phyloP scores from a whole-genome alignment of 2,888 invertebrate genomes.

The Leptinotarsa peninsularis region DNA sequence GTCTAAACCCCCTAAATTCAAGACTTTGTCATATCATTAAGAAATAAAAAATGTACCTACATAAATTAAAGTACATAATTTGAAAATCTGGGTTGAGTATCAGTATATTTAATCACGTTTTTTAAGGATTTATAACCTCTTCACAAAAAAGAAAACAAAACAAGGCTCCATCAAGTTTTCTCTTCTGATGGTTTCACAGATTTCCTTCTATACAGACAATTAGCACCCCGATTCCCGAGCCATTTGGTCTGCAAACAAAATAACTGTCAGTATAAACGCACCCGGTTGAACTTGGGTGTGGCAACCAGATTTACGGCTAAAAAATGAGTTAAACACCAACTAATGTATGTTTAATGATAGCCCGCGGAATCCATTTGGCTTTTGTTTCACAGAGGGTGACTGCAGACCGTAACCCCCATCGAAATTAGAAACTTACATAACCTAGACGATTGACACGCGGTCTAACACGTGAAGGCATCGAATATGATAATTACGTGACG shows the following conservation, averaged over 20 bases:
- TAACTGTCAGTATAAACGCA: constrained; percentile 35
- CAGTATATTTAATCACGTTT: too few species aligned
- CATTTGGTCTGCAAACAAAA: constrained; percentile 43
- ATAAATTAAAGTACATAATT: too few species aligned
- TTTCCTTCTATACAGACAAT: constrained; percentile 11
- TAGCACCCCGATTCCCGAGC: constrained; percentile 28
- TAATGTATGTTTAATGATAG: constrained; percentile 64
- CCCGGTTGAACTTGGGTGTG: constrained; percentile 52
- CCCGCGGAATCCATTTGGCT: constrained; percentile 57
- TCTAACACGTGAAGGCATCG: constrained; percentile 56
- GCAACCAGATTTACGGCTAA: constrained; percentile 56
- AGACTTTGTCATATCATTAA: too few species aligned
- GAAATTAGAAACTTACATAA: constrained; percentile 39
- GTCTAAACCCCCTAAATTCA: too few species aligned
- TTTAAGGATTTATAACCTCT: too few species aligned
- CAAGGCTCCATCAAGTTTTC: background rate
- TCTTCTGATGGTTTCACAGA: background rate
- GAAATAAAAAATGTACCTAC: too few species aligned
- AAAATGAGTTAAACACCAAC: constrained; percentile 56
- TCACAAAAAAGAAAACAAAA: background rate
- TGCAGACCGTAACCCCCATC: constrained; percentile 32
- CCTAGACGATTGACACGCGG: constrained; percentile 44
- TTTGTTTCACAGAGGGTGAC: constrained; percentile 60
- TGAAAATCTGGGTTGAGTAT: too few species aligned
- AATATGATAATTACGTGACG: constrained; percentile 47